These are phyloP conservation scores for Pygocentrus nattereri DNA, from an alignment of 2,797 vertebrate genomes.

Conservation along the genomic window DNA sequence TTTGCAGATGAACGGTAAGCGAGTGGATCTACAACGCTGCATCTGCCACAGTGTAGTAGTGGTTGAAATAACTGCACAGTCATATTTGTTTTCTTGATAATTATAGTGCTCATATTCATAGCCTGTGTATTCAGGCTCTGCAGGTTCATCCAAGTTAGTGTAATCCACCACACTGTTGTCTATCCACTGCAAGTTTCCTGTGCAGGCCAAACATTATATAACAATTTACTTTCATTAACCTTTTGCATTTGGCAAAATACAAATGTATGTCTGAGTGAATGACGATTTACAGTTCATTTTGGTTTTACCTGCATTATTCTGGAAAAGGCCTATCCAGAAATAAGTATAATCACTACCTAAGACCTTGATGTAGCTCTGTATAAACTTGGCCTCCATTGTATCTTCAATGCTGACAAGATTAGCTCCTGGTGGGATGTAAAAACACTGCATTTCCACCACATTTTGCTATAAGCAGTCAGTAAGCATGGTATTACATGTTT, in stretches of 20 bases:
- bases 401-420: conserved; percentile 85
- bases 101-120: not conserved
- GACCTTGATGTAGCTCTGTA: conserved; percentile 72
- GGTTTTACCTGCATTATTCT: conserved; percentile 85
- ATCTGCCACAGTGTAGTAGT: conserved; percentile 36
- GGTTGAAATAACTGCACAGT: conserved; percentile 29
- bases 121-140: not conserved
- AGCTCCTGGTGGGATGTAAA: conserved; percentile 74
- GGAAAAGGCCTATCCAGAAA: conserved; percentile 92
- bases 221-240: not conserved
- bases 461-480: not conserved
- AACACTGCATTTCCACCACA: not conserved
- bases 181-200: conserved; percentile 85
- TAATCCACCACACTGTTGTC: conserved; percentile 74
- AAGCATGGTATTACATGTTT: not conserved
- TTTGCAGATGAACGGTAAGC: conserved; percentile 48
- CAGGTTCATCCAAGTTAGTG: conserved; percentile 36
- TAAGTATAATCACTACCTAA: conserved; percentile 74
- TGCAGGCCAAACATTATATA: not conserved
- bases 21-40: not conserved
- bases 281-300: not conserved
- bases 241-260: not conserved
- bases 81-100: accelerated
- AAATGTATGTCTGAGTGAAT: too few relatives aligned
- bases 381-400: conserved; percentile 81